Percentiles rank a stretch among this genome's conserved stretches.
phyloP scores from a whole-genome alignment of 2,888 invertebrate species.

The Drosophila anomalata region DNA sequence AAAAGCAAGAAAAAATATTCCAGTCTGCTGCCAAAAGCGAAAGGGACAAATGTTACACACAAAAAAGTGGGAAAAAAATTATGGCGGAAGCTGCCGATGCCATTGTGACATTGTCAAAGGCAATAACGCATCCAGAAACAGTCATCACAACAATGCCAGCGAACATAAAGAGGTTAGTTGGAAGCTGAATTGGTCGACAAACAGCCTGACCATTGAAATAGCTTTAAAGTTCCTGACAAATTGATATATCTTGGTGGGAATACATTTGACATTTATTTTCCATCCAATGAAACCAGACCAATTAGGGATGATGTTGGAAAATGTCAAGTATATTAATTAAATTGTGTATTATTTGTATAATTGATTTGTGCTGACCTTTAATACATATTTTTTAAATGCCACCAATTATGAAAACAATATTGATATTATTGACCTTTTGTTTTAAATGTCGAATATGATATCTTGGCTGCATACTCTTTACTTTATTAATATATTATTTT shows the following conservation, averaged over 20 bases:
- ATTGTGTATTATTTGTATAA: too few species aligned
- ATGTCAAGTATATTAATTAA: background rate
- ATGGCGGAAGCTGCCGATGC: slow-evolving; percentile 70
- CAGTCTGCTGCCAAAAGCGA: slow-evolving; percentile 46
- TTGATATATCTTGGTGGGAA: background rate
- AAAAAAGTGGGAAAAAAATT: slow-evolving; percentile 24
- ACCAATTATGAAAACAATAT: background rate
- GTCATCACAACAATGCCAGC: slow-evolving; percentile 28
- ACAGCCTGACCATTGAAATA: background rate
- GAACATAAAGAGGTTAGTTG: slow-evolving; percentile 22
- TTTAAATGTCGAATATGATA: background rate
- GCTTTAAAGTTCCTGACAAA: slow-evolving; percentile 9
- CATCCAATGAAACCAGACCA: background rate
- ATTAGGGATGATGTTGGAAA: background rate
- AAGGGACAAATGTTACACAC: background rate
- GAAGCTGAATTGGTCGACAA: slow-evolving; percentile 6
- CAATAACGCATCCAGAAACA: slow-evolving; percentile 66
- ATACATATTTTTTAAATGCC: background rate
- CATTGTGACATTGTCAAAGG: slow-evolving; percentile 69
- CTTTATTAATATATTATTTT: background rate
- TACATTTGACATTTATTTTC: background rate
- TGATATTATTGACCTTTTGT: background rate
- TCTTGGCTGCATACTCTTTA: background rate
- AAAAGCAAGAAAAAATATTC: slow-evolving; percentile 26
- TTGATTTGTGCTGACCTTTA: background rate